Evolutionary conservation across 2,888 invertebrate species (phyloP), one percentile per base, ranked within the genome.

Genomic region (Microplitis deprimator): DNA sequence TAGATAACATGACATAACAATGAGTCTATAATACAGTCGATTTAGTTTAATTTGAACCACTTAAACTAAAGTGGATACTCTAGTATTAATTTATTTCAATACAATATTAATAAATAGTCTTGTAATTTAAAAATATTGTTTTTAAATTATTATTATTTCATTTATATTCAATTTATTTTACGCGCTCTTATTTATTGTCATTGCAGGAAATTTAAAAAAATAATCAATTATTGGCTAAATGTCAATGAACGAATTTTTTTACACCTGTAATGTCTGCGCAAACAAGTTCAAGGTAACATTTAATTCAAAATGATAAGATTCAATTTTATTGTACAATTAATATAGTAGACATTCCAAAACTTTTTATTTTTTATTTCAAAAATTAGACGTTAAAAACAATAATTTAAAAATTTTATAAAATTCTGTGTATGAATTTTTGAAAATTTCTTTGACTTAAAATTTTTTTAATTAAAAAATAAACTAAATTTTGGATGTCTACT

Each of bases 1-100:
- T 2, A 59, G 39, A 41, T 3, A 40, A 29, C 29, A 2, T 29
- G 29, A 29, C 29, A 29, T 29, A 29, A 4, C 29, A 39, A 60
- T 50, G 50, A n/a, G 50, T 29, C 41, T 59, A 29, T 65, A 5
- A 10, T 64, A 40, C 1, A 79, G 82, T 77, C 80, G 79, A 86
- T 88, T 86, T 85, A 79, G 77, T 85, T 86, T 83, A 82, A 88
- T 86, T 87, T 84, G 81, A 83, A 83, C 79, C 82, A 86, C 83
- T 89, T 87, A 85, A 82, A 79, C 76, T 70, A 83, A 85, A 87
- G 85, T 87, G 81, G 64, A 68, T 59, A 38, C 67, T 6, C 2
- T 6, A n/a, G 29, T 29, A 29, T 29, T 5, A 16, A 69, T 41
- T 1, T 6, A n/a, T 13, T n/a, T 39, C 6, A 40, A 68, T 68